phyloP scores from a whole-genome alignment of 2,888 invertebrate genomes.

The Caenorhabditis parvicauda region DNA sequence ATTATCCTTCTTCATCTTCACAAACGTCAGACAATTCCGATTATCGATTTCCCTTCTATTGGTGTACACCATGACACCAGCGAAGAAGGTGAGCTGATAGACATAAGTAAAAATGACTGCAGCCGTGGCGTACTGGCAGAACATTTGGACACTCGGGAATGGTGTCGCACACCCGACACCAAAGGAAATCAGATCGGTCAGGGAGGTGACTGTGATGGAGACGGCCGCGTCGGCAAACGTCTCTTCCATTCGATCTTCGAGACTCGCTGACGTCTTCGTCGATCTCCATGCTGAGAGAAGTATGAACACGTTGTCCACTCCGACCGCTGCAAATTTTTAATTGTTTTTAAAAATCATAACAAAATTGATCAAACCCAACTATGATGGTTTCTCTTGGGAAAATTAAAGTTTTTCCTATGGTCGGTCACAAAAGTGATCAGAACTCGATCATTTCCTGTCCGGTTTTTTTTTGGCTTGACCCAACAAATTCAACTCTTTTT shows the following conservation, averaged over 20 bases:
- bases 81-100: constrained; percentile 89
- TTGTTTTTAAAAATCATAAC: too few relatives aligned
- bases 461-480: too few relatives aligned
- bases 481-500: too few relatives aligned
- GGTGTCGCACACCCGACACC: constrained; percentile 88
- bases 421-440: too few relatives aligned
- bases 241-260: constrained; percentile 82
- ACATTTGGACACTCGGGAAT: constrained; percentile 84
- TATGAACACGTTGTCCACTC: constrained; percentile 92
- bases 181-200: constrained; percentile 85
- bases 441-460: too few relatives aligned
- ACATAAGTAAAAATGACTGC: constrained; percentile 85
- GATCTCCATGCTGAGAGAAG: constrained; percentile 91
- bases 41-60: constrained; percentile 45
- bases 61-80: constrained; percentile 68
- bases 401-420: constrained; percentile 1
- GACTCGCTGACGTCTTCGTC: constrained; percentile 71
- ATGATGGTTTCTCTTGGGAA: too few relatives aligned
- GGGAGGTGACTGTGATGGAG: constrained; percentile 88
- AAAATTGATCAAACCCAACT: too few relatives aligned
- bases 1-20: constrained; percentile 32
- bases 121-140: constrained; percentile 89
- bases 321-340: constrained; percentile 74
- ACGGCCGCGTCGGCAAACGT: constrained; percentile 90
- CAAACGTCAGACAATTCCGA: constrained; percentile 55